Evolutionary conservation across 2,888 invertebrate species (phyloP), one percentile per base, ranked within the genome.

Genomic region (Dynastes grantii): DNA sequence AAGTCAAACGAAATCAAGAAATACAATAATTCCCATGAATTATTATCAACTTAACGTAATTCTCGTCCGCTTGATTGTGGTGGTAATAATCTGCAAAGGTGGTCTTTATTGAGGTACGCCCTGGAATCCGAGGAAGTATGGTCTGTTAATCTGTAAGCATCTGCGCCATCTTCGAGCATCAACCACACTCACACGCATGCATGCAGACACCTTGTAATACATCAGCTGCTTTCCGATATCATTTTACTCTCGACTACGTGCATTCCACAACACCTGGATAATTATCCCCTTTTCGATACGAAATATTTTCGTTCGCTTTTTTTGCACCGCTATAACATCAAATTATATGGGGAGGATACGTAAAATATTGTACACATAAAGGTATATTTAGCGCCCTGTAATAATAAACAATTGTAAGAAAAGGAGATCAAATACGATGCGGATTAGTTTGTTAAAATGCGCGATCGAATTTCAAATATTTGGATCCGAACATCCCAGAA

Each of bases 141-240:
- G 80, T 80, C 79, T 79, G 79, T 79, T 80, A 80, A 80, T 77
- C 78, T 53, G 77, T 61, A 67, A 79, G 77, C 80, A 80, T 80
- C 80, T 80, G 80, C 80, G 64, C 40, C 78, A 78, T 71, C 77
- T 61, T 71, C 58, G 53, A 73, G 73, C 73, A 71, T 64, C 40
- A 51, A 58, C 76, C 76, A 58, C 65, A 68, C 63, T 49, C 63
- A 16, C 65, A 73, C 53, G 51, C 64, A 64, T 73, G 73, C 61
- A 55, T 58, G n/a, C 61, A 55, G 55, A 55, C 22, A 61, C 73
- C 58, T 61, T 75, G 55, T 55, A 22, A 27, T 63, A 61, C 73
- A 75, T 75, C 73, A 75, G 73, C 73, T 75, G 73, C 73, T 22
- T 22, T 40, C 55, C 73, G 73, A 61, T 75, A 75, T 75, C 73